Evolutionary conservation across 1,140 invertebrate species (phyloP).

Genomic region (Zaprionus ornatus): DNA sequence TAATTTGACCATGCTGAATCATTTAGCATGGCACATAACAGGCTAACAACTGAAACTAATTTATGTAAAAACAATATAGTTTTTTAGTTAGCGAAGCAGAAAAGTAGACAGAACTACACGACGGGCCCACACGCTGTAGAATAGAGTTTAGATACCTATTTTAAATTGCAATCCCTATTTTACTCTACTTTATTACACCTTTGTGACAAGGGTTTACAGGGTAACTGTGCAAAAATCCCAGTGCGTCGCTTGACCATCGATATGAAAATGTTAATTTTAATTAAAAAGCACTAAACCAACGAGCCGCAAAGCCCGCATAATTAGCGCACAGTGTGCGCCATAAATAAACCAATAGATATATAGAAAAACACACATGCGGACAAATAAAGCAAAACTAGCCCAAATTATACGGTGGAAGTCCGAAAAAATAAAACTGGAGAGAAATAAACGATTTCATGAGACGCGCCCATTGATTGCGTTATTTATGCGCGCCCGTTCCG

Average conservation of each 20-base stretch:
- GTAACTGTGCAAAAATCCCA: neutral
- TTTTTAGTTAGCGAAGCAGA: slow-evolving; percentile 29
- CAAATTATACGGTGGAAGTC: slow-evolving; percentile 16
- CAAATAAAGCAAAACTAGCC: slow-evolving; percentile 17
- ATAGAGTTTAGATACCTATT: too few species aligned
- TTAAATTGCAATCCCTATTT: too few species aligned
- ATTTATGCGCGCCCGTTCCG: slow-evolving; percentile 37
- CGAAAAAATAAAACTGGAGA: neutral
- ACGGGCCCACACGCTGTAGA: neutral
- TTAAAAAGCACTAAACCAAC: slow-evolving; percentile 33
- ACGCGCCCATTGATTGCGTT: slow-evolving; percentile 40
- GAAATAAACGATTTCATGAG: slow-evolving; percentile 24
- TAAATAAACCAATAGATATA: slow-evolving; percentile 33
- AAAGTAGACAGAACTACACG: neutral
- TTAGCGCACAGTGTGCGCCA: slow-evolving; percentile 13
- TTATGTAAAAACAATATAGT: slow-evolving; percentile 46
- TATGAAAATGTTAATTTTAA: slow-evolving; percentile 54
- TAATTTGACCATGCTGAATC: slow-evolving; percentile 44
- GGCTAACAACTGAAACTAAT: slow-evolving; percentile 21
- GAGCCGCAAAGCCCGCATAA: slow-evolving; percentile 20
- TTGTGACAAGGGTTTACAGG: neutral
- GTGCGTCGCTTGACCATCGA: slow-evolving; percentile 19
- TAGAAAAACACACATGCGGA: slow-evolving; percentile 4
- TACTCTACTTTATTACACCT: neutral
- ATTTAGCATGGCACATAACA: slow-evolving; percentile 41